These are phyloP conservation scores for Ctenicera cuprea DNA, from an alignment of 2,888 invertebrate genomes.

Conservation along the genomic window DNA sequence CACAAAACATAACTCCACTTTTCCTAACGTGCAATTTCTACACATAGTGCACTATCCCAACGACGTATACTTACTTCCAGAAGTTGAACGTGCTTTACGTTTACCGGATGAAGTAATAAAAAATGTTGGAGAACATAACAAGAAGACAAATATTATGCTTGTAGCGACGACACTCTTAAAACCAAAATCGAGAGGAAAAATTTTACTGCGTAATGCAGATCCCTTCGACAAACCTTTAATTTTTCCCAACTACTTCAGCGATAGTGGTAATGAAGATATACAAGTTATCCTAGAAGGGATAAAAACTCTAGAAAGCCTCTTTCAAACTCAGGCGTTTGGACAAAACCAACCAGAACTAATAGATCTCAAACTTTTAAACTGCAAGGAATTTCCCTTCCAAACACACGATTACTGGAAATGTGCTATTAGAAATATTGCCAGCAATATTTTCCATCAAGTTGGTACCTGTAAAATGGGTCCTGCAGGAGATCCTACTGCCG, in stretches of 20 bases:
- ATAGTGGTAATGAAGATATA: constrained; percentile 72
- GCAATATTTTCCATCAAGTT: constrained; percentile 64
- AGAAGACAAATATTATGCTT: neutral
- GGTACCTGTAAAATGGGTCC: constrained; percentile 83
- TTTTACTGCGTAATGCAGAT: constrained; percentile 75
- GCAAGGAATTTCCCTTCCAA: constrained; percentile 68
- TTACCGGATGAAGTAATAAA: constrained; percentile 21
- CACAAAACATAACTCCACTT: constrained; percentile 70
- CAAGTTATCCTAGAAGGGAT: constrained; percentile 74
- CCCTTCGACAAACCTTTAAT: constrained; percentile 77
- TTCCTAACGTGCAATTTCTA: constrained; percentile 77
- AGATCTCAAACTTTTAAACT: constrained; percentile 72
- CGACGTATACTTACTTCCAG: constrained; percentile 41
- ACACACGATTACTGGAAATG: constrained; percentile 75
- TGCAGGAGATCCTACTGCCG: constrained; percentile 74
- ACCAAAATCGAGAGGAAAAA: constrained; percentile 74
- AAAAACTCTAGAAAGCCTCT: constrained; percentile 69
- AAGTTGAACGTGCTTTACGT: constrained; percentile 23
- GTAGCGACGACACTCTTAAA: constrained; percentile 89
- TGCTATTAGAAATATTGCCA: constrained; percentile 65
- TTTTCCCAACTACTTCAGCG: constrained; percentile 78
- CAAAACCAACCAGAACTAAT: constrained; percentile 67
- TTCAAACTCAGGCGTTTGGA: constrained; percentile 70
- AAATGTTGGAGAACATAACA: constrained; percentile 11
- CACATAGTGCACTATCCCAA: constrained; percentile 71